Evolutionary conservation across 92 coral and sea anemone species (phyloP), one percentile per base, ranked within the genome.

Genomic region (Palythoa grandis): DNA sequence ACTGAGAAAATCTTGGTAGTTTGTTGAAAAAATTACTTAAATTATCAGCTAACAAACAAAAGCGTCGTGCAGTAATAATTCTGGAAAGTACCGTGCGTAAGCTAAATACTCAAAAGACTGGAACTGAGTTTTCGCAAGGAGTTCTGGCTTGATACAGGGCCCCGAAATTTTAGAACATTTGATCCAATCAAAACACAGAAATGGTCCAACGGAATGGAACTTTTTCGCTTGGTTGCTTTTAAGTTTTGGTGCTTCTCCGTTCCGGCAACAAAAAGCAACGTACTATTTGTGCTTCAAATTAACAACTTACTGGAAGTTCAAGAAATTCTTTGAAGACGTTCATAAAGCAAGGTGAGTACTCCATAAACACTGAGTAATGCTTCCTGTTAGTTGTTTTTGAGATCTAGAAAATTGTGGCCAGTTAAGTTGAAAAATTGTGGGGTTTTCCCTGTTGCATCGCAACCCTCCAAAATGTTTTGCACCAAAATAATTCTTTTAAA

Each of bases 111-210:
- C 47, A 40, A 40, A 68, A 39, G 53, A 40, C 20, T 72, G 77
- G 77, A 4, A 10, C 13, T 11, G 38, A 17, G 23, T 65, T 65
- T 65, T 25, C 76, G 92, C 88, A 83, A 24, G 10, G 96, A 17
- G 68, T 69, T 29, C 5, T 87, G 96, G 96, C 89, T 71, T 82
- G 96, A 89, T 82, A 93, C 89, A 93, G 96, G 93, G 88, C 79
- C 76, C 94, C 90, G 88, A 88, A 87, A 83, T 47, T 75, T 58
- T 87, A 84, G 61, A n/a, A 71, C 2, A 37, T 47, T 19, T 7
- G 2, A 74, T 13, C 92, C 89, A 93, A 91, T 93, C 86, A 85
- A 38, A 37, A 50, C 7, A 25, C 29, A 37, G 14, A 22, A 80
- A 16, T 38, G 1, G 82, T 37, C 82, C 74, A 76, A 76, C 63